A percentile compares a stretch with the other conserved stretches of the same genome.
Evolutionary conservation across 2,113 vertebrate genomes (phyloP).

Genomic region (Herpetotheres cachinnans): DNA sequence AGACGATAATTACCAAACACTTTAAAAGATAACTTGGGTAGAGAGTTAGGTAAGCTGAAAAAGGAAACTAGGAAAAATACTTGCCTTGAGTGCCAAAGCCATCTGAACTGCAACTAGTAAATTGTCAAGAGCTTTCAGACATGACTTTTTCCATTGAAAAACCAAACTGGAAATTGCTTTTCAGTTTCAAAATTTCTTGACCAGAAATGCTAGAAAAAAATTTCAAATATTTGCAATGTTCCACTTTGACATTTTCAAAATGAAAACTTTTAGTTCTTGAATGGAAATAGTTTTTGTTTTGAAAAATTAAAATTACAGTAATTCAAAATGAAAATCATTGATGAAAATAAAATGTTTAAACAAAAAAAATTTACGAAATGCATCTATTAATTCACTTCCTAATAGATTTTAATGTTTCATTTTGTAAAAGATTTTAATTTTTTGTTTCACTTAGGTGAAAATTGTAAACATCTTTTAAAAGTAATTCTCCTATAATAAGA

Average conservation of each 20-base stretch:
- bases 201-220: not conserved
- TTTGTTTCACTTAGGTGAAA: not conserved
- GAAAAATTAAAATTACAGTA: not conserved
- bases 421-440: not conserved
- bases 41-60: not conserved
- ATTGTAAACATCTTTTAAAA: not conserved
- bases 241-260: not conserved
- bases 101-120: not conserved
- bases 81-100: not conserved
- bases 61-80: not conserved
- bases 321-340: not conserved
- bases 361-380: not conserved
- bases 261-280: not conserved
- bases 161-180: not conserved
- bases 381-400: not conserved
- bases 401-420: not conserved
- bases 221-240: not conserved
- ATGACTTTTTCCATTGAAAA: not conserved
- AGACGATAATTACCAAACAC: not conserved
- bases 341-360: not conserved
- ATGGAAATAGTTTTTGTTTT: not conserved
- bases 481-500: not conserved
- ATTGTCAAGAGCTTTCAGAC: not conserved
- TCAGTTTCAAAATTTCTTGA: not conserved
- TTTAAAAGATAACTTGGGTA: not conserved